A percentile compares a stretch with the other conserved stretches of the same genome.
Evolutionary conservation across 2,113 vertebrate genomes (phyloP).

Genomic region (Poecilia latipinna): DNA sequence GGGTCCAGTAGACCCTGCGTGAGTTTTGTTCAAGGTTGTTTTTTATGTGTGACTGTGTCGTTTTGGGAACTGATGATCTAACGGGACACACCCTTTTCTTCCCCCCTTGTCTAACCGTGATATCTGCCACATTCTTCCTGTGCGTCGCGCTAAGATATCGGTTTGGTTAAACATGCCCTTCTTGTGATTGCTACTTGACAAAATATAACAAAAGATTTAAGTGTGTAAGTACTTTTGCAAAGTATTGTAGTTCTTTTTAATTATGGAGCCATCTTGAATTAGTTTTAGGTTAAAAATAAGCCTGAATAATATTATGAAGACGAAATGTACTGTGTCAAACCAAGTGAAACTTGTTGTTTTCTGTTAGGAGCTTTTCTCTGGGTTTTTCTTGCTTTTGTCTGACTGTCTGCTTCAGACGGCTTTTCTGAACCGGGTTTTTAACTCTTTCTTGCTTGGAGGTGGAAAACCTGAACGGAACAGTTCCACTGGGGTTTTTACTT

Average conservation of each 20-base stretch:
- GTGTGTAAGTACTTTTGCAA: too few relatives aligned
- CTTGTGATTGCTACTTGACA: too few relatives aligned
- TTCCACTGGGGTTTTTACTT: slow-evolving; percentile 38
- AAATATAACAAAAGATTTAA: neutral
- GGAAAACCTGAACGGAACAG: slow-evolving; percentile 37
- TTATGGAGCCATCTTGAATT: neutral
- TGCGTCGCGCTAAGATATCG: too few relatives aligned
- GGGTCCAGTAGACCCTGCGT: too few relatives aligned
- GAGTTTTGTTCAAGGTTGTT: too few relatives aligned
- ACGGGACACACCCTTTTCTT: too few relatives aligned
- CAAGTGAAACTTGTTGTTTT: neutral
- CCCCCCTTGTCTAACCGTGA: too few relatives aligned
- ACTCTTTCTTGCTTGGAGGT: slow-evolving; percentile 61
- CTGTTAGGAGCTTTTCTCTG: neutral
- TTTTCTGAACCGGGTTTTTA: slow-evolving; percentile 42
- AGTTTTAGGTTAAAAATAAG: neutral
- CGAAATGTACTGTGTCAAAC: neutral
- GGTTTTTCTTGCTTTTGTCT: slow-evolving; percentile 30
- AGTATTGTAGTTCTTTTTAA: neutral
- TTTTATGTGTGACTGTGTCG: too few relatives aligned
- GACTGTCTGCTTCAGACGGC: slow-evolving; percentile 42
- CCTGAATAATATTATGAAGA: neutral
- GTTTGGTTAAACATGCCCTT: too few relatives aligned
- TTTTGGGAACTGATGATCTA: too few relatives aligned
- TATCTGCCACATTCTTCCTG: too few relatives aligned